Conservation (phyloP, 2,888 invertebrate species). For the Atethmia centrago region DNA sequence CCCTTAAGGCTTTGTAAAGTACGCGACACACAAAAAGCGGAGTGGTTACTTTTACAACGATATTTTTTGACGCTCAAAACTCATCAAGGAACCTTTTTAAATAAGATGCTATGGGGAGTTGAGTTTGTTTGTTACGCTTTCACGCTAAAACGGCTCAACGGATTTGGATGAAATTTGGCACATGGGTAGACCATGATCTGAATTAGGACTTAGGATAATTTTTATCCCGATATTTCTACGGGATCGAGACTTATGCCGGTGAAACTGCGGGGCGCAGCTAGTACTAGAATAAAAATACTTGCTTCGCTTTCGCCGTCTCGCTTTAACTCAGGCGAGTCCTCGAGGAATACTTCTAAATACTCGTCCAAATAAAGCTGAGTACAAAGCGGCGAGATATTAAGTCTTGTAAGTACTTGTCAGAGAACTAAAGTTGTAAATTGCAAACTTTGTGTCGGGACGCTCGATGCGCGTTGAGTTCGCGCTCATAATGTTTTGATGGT, state of each 20-base stretch:
- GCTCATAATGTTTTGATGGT: conserved; percentile 66
- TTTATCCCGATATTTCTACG: too few relatives aligned
- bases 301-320: not conserved
- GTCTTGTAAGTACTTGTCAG: conserved; percentile 69
- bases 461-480: conserved; percentile 62
- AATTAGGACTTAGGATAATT: too few relatives aligned
- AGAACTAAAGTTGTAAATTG: conserved; percentile 72
- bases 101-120: too few relatives aligned
- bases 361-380: conserved; percentile 73
- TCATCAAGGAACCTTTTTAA: not conserved
- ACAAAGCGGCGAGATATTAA: conserved; percentile 69
- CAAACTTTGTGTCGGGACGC: conserved; percentile 65
- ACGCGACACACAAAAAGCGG: not conserved
- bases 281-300: not conserved
- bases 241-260: too few relatives aligned
- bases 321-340: conserved; percentile 44
- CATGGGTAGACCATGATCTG: too few relatives aligned
- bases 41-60: not conserved
- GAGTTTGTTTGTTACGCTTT: too few relatives aligned
- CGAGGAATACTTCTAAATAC: conserved; percentile 71
- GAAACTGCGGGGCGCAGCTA: too few relatives aligned
- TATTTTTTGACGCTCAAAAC: not conserved
- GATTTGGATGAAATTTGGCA: too few relatives aligned
- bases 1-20: conserved; percentile 53
- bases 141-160: too few relatives aligned